A percentile compares a stretch with the other conserved stretches of the same genome.
These are phyloP conservation scores for Sinella curviseta DNA, from an alignment of 1,140 invertebrate species.

Conservation along the genomic window DNA sequence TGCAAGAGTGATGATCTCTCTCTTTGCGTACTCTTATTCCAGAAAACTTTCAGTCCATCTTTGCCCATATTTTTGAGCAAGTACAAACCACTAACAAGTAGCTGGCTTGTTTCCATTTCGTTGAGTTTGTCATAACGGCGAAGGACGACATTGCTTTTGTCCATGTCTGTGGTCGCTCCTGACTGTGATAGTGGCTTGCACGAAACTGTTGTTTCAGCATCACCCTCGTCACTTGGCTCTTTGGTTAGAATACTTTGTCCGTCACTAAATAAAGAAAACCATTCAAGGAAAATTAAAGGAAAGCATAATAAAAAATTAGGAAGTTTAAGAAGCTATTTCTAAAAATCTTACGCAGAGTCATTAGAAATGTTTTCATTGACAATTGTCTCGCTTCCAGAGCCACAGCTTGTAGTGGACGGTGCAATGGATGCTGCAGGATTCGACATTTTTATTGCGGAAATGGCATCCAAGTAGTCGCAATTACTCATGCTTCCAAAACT, in stretches of 20 bases:
- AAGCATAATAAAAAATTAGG: not conserved
- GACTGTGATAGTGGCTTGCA: slow-evolving; percentile 23
- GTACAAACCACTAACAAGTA: slow-evolving; percentile 46
- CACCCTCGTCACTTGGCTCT: slow-evolving; percentile 43
- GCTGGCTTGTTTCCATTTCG: slow-evolving; percentile 47
- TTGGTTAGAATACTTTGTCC: slow-evolving; percentile 37
- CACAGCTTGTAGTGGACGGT: slow-evolving; percentile 37
- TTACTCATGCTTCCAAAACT: slow-evolving; percentile 39
- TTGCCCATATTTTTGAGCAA: slow-evolving; percentile 46
- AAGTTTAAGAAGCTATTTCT: no score
- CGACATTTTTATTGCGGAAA: slow-evolving; percentile 49
- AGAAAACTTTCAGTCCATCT: slow-evolving; percentile 40
- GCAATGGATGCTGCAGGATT: slow-evolving; percentile 44
- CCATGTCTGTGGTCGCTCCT: slow-evolving; percentile 28
- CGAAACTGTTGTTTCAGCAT: slow-evolving; percentile 36
- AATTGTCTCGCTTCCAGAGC: slow-evolving; percentile 47
- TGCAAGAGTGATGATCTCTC: slow-evolving; percentile 46
- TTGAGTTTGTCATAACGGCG: slow-evolving; percentile 49
- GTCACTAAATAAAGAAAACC: slow-evolving; percentile 39
- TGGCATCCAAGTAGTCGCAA: slow-evolving; percentile 49
- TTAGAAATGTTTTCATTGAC: slow-evolving; percentile 45
- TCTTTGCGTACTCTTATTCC: slow-evolving; percentile 38
- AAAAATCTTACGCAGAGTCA: slow-evolving; percentile 43
- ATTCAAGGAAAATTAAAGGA: not conserved
- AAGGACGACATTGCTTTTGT: slow-evolving; percentile 49